phyloP scores from a whole-genome alignment of 2,888 invertebrate species.

The Tillus elongatus region DNA sequence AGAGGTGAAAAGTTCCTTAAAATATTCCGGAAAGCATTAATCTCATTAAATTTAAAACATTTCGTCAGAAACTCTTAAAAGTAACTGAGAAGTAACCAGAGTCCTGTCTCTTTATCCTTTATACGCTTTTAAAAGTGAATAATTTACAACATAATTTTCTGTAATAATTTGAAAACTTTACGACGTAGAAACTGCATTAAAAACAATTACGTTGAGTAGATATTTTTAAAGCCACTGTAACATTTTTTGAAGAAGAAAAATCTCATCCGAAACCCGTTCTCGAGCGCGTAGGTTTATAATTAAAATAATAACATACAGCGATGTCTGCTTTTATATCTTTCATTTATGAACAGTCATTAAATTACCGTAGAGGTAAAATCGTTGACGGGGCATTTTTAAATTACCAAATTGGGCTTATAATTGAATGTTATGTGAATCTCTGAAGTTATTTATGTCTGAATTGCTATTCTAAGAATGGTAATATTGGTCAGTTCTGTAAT shows the following conservation, averaged over 20 bases:
- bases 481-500: too few species aligned
- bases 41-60: too few species aligned
- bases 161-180: constrained; percentile 12
- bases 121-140: too few species aligned
- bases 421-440: constrained; percentile 1
- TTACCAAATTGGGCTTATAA: neutral
- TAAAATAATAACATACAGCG: constrained; percentile 24
- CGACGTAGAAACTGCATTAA: constrained; percentile 12
- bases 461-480: too few species aligned
- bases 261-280: constrained; percentile 15
- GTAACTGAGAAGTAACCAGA: too few species aligned
- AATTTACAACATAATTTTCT: neutral
- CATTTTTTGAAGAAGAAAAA: constrained; percentile 12
- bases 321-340: constrained; percentile 16
- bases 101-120: too few species aligned
- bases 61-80: too few species aligned
- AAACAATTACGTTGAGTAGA: constrained; percentile 13
- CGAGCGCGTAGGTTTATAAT: constrained; percentile 22
- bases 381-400: constrained; percentile 3
- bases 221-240: constrained; percentile 12
- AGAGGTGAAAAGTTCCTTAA: too few species aligned
- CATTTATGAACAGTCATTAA: constrained; percentile 1
- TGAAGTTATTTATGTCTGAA: too few species aligned
- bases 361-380: neutral
- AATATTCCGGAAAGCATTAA: too few species aligned